These are phyloP conservation scores for Phyto melanocephala DNA, from an alignment of 2,888 invertebrate genomes.

Conservation along the genomic window DNA sequence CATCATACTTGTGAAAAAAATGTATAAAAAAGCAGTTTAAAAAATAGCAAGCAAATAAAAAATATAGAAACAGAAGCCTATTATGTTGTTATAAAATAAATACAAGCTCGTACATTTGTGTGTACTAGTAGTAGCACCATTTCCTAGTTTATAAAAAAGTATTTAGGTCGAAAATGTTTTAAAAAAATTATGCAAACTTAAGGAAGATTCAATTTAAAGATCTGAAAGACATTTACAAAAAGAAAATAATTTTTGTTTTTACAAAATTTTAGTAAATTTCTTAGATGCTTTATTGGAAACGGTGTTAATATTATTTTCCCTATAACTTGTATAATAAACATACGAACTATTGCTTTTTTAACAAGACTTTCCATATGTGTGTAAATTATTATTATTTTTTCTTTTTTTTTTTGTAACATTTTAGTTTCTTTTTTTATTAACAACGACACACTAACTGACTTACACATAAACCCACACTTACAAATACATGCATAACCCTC, in stretches of 20 bases:
- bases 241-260: too few species aligned
- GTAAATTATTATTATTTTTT: not conserved
- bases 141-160: not conserved
- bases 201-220: too few species aligned
- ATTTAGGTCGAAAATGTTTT: too few species aligned
- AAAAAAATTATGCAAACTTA: too few species aligned
- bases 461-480: slow-evolving; percentile 12
- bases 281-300: too few species aligned
- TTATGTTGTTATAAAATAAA: slow-evolving; percentile 54
- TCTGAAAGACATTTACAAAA: too few species aligned
- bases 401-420: slow-evolving; percentile 15
- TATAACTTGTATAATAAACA: not conserved
- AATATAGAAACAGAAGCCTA: slow-evolving; percentile 31
- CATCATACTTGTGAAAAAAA: slow-evolving; percentile 31
- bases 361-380: slow-evolving; percentile 38
- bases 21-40: not conserved
- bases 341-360: slow-evolving; percentile 22
- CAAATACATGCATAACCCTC: slow-evolving; percentile 23
- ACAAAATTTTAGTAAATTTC: too few species aligned
- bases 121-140: slow-evolving; percentile 30
- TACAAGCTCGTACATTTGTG: too few species aligned
- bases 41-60: slow-evolving; percentile 1
- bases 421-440: not conserved
- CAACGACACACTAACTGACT: slow-evolving; percentile 29
- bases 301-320: not conserved